Conservation (phyloP, 2,113 vertebrate genomes). For the Holacanthus passer region DNA sequence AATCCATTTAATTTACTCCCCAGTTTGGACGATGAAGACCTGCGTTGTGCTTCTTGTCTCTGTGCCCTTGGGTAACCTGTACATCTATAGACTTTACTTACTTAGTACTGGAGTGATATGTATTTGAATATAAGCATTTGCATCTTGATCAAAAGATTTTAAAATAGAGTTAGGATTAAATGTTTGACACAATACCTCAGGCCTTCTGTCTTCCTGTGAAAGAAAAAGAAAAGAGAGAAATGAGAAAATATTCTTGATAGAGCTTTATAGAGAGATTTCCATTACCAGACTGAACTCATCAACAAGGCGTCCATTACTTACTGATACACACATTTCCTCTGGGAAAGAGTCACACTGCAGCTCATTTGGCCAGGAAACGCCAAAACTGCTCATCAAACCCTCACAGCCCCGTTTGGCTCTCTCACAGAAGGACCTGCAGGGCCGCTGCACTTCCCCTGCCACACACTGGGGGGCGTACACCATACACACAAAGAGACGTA, state of each 20-base stretch:
- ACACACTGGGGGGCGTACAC: conserved; percentile 75
- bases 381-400: conserved; percentile 49
- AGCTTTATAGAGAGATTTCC: too few relatives aligned
- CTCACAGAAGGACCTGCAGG: conserved; percentile 76
- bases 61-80: too few relatives aligned
- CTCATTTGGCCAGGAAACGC: conserved; percentile 69
- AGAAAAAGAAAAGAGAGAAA: conserved; percentile 5
- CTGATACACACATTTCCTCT: conserved; percentile 57
- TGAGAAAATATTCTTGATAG: neutral
- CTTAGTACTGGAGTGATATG: neutral
- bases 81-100: too few relatives aligned
- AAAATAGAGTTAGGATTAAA: neutral
- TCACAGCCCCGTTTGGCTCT: conserved; percentile 65
- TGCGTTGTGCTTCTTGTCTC: too few relatives aligned
- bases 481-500: conserved; percentile 69
- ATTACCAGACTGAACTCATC: neutral
- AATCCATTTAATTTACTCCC: too few relatives aligned
- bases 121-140: neutral
- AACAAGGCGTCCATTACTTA: conserved; percentile 9
- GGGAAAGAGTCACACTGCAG: conserved; percentile 78
- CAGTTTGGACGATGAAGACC: too few relatives aligned
- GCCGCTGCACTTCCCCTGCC: conserved; percentile 55
- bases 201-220: conserved; percentile 61
- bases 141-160: neutral
- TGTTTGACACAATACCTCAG: conserved; percentile 45